These are phyloP conservation scores for Rhamnusium bicolor DNA, from an alignment of 2,888 invertebrate species.

Conservation along the genomic window DNA sequence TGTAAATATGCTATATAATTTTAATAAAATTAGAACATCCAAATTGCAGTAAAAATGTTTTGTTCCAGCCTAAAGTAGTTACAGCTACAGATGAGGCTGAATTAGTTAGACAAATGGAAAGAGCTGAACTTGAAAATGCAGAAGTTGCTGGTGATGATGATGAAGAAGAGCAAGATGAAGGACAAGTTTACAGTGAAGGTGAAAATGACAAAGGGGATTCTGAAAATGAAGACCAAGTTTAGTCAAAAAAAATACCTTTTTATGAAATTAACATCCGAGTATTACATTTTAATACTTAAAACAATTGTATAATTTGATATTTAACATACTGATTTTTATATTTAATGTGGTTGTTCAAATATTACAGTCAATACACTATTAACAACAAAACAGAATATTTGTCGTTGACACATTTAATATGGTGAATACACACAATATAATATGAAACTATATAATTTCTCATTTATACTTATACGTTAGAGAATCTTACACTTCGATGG, in stretches of 20 bases:
- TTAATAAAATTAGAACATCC: neutral
- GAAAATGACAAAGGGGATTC: conserved; percentile 41
- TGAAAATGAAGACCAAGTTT: conserved; percentile 38
- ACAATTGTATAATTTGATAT: conserved; percentile 24
- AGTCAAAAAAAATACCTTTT: neutral
- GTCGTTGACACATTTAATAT: too few relatives aligned
- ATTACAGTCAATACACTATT: conserved; percentile 9
- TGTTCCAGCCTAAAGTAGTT: conserved; percentile 88
- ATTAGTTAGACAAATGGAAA: conserved; percentile 92
- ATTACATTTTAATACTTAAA: conserved; percentile 24
- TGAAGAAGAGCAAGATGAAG: conserved; percentile 78
- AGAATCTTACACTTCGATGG: too few relatives aligned
- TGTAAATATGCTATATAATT: too few relatives aligned
- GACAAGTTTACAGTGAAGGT: conserved; percentile 61
- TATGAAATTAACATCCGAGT: conserved; percentile 9
- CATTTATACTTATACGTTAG: too few relatives aligned
- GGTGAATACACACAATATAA: too few relatives aligned
- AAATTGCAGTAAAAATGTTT: neutral
- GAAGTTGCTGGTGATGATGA: conserved; percentile 94
- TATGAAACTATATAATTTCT: too few relatives aligned
- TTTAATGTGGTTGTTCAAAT: conserved; percentile 18
- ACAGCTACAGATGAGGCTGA: conserved; percentile 99
- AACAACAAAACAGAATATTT: too few relatives aligned
- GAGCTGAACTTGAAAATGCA: conserved; percentile 93
- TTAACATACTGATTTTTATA: conserved; percentile 29